phyloP scores from a whole-genome alignment of 2,113 vertebrate species.

The Oncorhynchus mykiss region DNA sequence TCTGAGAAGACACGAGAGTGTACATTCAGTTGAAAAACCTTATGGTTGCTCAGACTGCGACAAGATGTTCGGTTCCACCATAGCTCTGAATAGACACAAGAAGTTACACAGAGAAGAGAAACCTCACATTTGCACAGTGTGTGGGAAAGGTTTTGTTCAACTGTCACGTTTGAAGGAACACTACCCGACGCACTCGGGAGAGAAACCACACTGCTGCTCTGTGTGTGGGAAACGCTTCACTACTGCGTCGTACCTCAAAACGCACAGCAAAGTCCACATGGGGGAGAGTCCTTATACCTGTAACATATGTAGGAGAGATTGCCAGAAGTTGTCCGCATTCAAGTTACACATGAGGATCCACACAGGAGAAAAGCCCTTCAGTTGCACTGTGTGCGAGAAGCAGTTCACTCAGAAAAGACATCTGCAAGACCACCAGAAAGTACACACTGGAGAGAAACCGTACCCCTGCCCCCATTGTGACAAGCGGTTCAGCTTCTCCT shows the following conservation, averaged over 20 bases:
- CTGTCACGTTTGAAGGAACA: too few relatives aligned
- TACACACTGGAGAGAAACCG: constrained; percentile 8
- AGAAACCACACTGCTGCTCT: not conserved
- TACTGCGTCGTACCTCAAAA: not conserved
- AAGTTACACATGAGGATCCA: constrained; percentile 18
- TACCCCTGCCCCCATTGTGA: constrained; percentile 28
- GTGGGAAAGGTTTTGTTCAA: too few relatives aligned
- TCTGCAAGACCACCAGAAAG: constrained; percentile 16
- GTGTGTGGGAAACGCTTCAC: not conserved
- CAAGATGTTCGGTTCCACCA: constrained; percentile 22
- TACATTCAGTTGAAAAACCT: constrained; percentile 15
- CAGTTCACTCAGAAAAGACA: constrained; percentile 3
- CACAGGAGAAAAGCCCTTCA: constrained; percentile 1
- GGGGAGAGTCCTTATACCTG: not conserved
- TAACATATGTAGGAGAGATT: constrained; percentile 15
- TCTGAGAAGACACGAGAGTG: constrained; percentile 7
- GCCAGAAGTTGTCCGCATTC: constrained; percentile 1
- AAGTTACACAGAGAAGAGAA: constrained; percentile 20
- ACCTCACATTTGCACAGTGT: constrained; percentile 18
- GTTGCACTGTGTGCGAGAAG: constrained; percentile 24
- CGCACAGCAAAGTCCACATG: not conserved
- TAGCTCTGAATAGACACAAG: constrained; percentile 17
- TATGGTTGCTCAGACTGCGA: constrained; percentile 22
- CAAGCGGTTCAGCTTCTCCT: constrained; percentile 18
- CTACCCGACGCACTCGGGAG: not conserved